Evolutionary conservation across 2,113 vertebrate species (phyloP), one percentile per base, ranked within the genome.

Genomic region (Scophthalmus maximus): DNA sequence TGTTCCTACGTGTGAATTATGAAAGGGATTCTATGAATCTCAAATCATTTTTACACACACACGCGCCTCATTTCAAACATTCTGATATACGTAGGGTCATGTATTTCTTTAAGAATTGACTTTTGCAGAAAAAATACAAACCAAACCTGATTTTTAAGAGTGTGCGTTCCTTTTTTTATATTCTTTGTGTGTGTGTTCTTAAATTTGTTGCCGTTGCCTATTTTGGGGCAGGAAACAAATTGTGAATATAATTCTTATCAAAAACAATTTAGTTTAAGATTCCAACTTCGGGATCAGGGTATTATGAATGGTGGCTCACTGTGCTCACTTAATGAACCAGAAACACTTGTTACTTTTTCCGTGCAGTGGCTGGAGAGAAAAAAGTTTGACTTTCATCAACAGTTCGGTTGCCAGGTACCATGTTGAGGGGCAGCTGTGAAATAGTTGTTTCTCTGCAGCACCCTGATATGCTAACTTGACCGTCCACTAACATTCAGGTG

Each of bases 11-110:
- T 65, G 8, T 46, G 0, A 29, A 6, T 56, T 62, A 27, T 69
- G 8, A 56, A 64, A 63, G 30, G 44, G 70, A 86, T 84, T 87
- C 78, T 69, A 14, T 84, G 71, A 87, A 84, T 84, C 67, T 44
- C 8, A 3, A 58, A 12, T 57, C 22, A 11, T 72, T 51, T 58
- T 25, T 64, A 11, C 11, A 57, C 6, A 17, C 1, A 1, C 14
- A 34, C 32, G 32, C 38, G 25, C 1, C 4, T 25, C 61, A 17
- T 82, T 68, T 73, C 23, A 38, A 30, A 50, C 12, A 18, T 18
- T 49, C 11, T 46, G 34, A 36, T 26, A 10, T 27, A 11, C 6
- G n/a, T 32, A 34, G 61, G 15, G 6, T n/a, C 3, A 8, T 53
- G 44, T 51, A 17, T 34, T 32, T 9, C n/a, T 8, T 40, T 27